These are phyloP conservation scores for Gortyna flavago DNA, from an alignment of 2,888 invertebrate species.

Conservation along the genomic window DNA sequence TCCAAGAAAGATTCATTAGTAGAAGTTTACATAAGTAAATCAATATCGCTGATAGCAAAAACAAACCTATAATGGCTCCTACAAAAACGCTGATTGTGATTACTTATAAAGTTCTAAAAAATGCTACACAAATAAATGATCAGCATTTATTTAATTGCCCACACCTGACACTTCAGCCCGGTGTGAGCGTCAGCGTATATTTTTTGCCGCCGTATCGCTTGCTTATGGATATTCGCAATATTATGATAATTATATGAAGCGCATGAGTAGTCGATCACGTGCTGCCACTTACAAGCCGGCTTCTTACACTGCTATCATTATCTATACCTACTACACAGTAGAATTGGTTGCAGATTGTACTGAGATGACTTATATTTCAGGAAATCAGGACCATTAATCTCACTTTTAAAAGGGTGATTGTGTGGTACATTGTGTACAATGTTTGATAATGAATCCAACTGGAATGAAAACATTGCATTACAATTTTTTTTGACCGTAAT, in stretches of 20 bases:
- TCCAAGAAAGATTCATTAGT: background rate
- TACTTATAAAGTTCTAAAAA: background rate
- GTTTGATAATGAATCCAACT: background rate
- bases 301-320: constrained; percentile 3
- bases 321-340: constrained; percentile 6
- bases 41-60: background rate
- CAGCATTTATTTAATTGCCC: background rate
- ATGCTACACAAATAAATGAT: background rate
- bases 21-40: background rate
- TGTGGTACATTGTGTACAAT: background rate
- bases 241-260: constrained; percentile 51
- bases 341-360: background rate
- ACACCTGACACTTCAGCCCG: constrained; percentile 12
- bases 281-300: constrained; percentile 29
- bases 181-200: constrained; percentile 41
- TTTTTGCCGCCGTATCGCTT: constrained; percentile 47
- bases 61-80: background rate
- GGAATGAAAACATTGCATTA: too few relatives aligned
- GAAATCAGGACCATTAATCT: background rate
- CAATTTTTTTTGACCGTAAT: too few relatives aligned
- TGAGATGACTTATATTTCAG: background rate
- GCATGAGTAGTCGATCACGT: constrained; percentile 56
- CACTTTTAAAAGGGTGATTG: background rate
- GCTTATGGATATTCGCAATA: constrained; percentile 40
- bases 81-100: background rate